These are phyloP conservation scores for Myripristis murdjan DNA, from an alignment of 2,797 vertebrate species.

Conservation along the genomic window DNA sequence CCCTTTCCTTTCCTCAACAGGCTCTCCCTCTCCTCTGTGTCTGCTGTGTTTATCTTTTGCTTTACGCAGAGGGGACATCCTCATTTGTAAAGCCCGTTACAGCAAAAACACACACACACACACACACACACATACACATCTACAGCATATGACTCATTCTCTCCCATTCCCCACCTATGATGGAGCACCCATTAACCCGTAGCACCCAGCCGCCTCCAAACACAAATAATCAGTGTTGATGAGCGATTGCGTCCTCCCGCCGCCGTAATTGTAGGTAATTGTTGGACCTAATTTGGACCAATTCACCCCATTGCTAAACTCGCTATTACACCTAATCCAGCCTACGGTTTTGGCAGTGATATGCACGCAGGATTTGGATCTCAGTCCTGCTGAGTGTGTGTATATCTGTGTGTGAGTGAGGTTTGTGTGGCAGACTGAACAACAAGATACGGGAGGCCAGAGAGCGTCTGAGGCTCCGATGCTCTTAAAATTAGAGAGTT, in stretches of 20 bases:
- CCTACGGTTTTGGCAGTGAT: slow-evolving; percentile 74
- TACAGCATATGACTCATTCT: slow-evolving; percentile 63
- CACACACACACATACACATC: slow-evolving; percentile 7
- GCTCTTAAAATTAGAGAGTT: too few relatives aligned
- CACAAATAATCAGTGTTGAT: slow-evolving; percentile 84
- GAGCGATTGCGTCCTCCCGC: slow-evolving; percentile 82
- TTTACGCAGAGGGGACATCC: slow-evolving; percentile 24
- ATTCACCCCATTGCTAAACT: slow-evolving; percentile 50
- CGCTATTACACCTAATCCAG: slow-evolving; percentile 78
- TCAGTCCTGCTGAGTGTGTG: slow-evolving; percentile 26
- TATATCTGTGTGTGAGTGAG: not conserved
- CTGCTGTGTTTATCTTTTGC: slow-evolving; percentile 20
- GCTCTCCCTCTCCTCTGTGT: too few relatives aligned
- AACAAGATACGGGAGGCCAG: slow-evolving; percentile 7
- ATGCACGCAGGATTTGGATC: slow-evolving; percentile 70
- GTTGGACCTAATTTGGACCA: slow-evolving; percentile 87
- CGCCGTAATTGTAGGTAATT: slow-evolving; percentile 90
- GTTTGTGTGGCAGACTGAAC: not conserved
- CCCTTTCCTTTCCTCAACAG: not conserved
- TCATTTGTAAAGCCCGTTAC: slow-evolving; percentile 12
- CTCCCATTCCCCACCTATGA: slow-evolving; percentile 54
- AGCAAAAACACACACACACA: slow-evolving; percentile 23
- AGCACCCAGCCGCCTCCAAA: slow-evolving; percentile 57
- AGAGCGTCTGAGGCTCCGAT: not conserved
- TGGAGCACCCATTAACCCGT: slow-evolving; percentile 60